Conservation (phyloP, 2,888 invertebrate species). For the Molorchus minor region DNA sequence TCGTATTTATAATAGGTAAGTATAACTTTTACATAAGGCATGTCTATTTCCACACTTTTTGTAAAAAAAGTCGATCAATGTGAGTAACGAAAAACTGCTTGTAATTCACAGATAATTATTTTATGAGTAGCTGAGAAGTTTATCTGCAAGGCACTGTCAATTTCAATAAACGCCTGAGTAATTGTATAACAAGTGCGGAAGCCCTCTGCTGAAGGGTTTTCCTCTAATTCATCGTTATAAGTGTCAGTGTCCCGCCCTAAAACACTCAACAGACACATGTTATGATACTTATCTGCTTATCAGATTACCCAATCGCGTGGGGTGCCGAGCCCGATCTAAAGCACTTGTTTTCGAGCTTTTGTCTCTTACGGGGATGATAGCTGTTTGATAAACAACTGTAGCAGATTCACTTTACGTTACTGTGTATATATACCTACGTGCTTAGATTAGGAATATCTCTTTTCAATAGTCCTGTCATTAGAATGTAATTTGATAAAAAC, state of each 20-base stretch:
- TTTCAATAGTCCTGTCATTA: too few species aligned
- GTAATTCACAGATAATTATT: too few species aligned
- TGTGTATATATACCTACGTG: too few species aligned
- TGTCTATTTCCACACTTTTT: too few species aligned
- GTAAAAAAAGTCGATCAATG: too few species aligned
- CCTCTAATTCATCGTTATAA: slow-evolving; percentile 42
- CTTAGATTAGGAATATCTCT: too few species aligned
- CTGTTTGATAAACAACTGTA: not conserved
- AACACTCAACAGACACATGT: slow-evolving; percentile 59
- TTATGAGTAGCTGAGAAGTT: not conserved
- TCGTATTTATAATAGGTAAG: too few species aligned
- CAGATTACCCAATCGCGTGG: slow-evolving; percentile 48
- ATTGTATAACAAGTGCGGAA: slow-evolving; percentile 39
- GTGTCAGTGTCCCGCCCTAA: slow-evolving; percentile 46
- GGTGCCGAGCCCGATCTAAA: slow-evolving; percentile 20
- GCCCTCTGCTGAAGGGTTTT: slow-evolving; percentile 35
- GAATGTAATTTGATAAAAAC: too few species aligned
- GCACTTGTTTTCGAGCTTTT: slow-evolving; percentile 11
- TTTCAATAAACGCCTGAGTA: slow-evolving; percentile 37
- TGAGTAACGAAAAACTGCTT: too few species aligned
- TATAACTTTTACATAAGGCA: too few species aligned
- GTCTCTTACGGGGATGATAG: not conserved
- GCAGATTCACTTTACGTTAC: too few species aligned
- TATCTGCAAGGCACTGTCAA: slow-evolving; percentile 24
- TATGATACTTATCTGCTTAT: slow-evolving; percentile 60